phyloP scores from a whole-genome alignment of 2,113 vertebrate genomes.

The Gymnarchus niloticus region DNA sequence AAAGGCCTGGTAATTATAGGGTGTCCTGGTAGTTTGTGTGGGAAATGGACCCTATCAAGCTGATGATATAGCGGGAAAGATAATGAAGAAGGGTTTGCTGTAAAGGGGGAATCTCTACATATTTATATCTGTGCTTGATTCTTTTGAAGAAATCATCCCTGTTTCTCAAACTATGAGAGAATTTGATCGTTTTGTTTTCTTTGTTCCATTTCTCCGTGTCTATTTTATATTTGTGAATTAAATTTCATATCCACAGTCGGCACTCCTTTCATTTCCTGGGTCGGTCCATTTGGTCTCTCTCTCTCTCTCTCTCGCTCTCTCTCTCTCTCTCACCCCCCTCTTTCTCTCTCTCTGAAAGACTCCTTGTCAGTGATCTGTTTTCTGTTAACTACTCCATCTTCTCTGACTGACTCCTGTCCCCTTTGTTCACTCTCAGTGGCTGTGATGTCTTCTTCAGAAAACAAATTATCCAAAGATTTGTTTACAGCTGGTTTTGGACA shows the following conservation, averaged over 20 bases:
- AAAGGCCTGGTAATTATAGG: neutral
- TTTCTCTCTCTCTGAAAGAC: neutral
- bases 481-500: neutral
- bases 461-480: neutral
- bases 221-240: constrained; percentile 31
- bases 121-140: neutral
- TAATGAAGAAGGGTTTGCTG: neutral
- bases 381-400: neutral
- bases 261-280: constrained; percentile 40
- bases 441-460: neutral
- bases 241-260: constrained; percentile 39
- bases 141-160: neutral
- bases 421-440: constrained; percentile 2
- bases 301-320: neutral
- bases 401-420: neutral
- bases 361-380: constrained; percentile 15
- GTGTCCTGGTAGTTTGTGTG: neutral
- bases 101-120: neutral
- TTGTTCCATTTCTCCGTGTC: constrained; percentile 42
- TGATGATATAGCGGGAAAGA: neutral
- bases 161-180: constrained; percentile 25
- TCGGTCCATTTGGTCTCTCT: constrained; percentile 49
- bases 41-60: neutral
- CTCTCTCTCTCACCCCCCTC: neutral
- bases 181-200: constrained; percentile 34